Base-by-base conservation (phyloP, 2,797 vertebrate species). In the Antrozous pallidus region DNA sequence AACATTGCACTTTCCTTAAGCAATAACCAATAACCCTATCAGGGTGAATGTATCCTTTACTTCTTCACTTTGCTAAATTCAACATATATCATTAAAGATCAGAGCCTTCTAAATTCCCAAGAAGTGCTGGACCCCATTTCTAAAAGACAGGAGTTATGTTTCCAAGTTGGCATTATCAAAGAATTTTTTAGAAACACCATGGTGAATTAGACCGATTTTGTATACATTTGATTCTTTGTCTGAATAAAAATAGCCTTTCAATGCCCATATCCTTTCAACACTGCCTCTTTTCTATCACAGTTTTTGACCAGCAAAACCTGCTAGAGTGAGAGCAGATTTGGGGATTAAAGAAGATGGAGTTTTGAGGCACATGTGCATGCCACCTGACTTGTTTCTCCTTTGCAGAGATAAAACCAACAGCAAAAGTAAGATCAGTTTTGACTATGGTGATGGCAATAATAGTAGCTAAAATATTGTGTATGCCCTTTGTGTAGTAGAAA, bases 81-180 rank as follows among this genome's bases (percentile, higher is more conserved):
- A 87, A 2, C 28, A 24, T 67, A n/a, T 36, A 77, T 78, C 63
- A 54, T 75, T 74, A 82, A 88, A 33, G 17, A 45, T 56, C 79
- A 94, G 33, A 49, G 24, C 33, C 10, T 69, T 71, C 26, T 88
- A 26, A 90, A 85, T 93, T 79, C 17, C 58, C 11, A n/a, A 69
- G 17, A 82, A 88, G 3, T 24, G 36, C 8, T 61, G n/a, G 63
- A 2, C 5, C 4, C 28, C 36, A 47, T 90, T 67, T 91, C 42
- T 58, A 79, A 97, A 92, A 69, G 78, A 78, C 4, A 74, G 42
- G 42, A 87, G 5, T 70, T 71, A 67, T 36, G 75, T 82, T 95
- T 91, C 78, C 65, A 92, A 91, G 92, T 86, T 94, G 33, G 22
- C n/a, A 17, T 88, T 83, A 95, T 94, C 86, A 92, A 93, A 96